phyloP scores from a whole-genome alignment of 2,113 vertebrate genomes.

The Onychorhynchus coronatus region DNA sequence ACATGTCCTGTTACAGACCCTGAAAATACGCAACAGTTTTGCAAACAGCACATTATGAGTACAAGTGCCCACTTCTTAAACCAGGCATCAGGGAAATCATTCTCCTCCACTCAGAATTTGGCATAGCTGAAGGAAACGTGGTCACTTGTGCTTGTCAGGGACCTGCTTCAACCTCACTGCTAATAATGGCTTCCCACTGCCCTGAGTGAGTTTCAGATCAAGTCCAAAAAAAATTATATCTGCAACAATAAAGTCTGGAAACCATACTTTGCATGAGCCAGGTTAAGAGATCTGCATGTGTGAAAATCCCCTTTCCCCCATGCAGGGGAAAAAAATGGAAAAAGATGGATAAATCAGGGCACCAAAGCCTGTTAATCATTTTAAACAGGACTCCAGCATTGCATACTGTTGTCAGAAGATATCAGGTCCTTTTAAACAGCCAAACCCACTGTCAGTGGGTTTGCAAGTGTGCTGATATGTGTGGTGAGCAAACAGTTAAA shows the following conservation, averaged over 20 bases:
- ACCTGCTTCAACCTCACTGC: not conserved
- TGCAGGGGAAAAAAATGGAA: not conserved
- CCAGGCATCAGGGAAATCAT: not conserved
- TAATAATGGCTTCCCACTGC: not conserved
- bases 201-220: not conserved
- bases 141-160: not conserved
- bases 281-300: not conserved
- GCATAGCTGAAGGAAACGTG: not conserved
- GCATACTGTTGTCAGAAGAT: not conserved
- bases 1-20: accelerated
- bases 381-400: not conserved
- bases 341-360: not conserved
- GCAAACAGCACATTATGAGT: not conserved
- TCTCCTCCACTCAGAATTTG: not conserved
- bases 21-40: not conserved
- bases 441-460: accelerated
- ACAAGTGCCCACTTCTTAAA: not conserved
- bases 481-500: not conserved
- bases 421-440: not conserved
- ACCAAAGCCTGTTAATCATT: not conserved
- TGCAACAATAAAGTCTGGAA: accelerated
- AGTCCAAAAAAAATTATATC: not conserved
- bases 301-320: not conserved
- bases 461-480: not conserved
- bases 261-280: not conserved